Evolutionary conservation across 2,113 vertebrate genomes (phyloP).

Genomic region (Morone saxatilis): DNA sequence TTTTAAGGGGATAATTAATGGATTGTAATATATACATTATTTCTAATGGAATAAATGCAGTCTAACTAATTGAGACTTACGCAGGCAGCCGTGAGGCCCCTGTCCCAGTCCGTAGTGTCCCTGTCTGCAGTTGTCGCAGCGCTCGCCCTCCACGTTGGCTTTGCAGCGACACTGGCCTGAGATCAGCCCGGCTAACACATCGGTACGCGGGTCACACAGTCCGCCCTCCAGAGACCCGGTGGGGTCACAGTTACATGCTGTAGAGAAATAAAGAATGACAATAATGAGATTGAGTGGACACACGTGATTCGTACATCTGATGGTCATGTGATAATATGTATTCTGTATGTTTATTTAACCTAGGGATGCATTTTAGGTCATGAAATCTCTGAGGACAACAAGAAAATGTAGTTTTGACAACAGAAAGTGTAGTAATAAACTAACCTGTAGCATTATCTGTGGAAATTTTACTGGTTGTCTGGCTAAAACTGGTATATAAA

Average conservation of each 20-base stretch:
- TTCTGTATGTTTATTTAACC: too few relatives aligned
- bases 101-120: slow-evolving; percentile 92
- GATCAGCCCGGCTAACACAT: slow-evolving; percentile 89
- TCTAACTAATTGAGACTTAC: slow-evolving; percentile 81
- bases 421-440: too few relatives aligned
- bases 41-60: background rate
- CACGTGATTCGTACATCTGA: background rate
- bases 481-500: too few relatives aligned
- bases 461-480: too few relatives aligned
- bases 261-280: slow-evolving; percentile 1
- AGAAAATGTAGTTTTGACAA: too few relatives aligned
- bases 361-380: too few relatives aligned
- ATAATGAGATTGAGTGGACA: background rate
- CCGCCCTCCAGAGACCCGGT: slow-evolving; percentile 91
- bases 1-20: background rate
- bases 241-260: slow-evolving; percentile 94
- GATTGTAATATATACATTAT: too few relatives aligned
- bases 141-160: slow-evolving; percentile 91
- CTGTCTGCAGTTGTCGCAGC: slow-evolving; percentile 93
- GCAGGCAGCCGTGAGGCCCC: slow-evolving; percentile 89
- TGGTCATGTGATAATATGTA: background rate
- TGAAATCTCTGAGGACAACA: too few relatives aligned
- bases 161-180: slow-evolving; percentile 97
- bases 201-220: slow-evolving; percentile 91
- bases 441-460: too few relatives aligned